Evolutionary conservation across 53 echinoderm and acorn worm species (phyloP).

Genomic region (Crossaster papposus): DNA sequence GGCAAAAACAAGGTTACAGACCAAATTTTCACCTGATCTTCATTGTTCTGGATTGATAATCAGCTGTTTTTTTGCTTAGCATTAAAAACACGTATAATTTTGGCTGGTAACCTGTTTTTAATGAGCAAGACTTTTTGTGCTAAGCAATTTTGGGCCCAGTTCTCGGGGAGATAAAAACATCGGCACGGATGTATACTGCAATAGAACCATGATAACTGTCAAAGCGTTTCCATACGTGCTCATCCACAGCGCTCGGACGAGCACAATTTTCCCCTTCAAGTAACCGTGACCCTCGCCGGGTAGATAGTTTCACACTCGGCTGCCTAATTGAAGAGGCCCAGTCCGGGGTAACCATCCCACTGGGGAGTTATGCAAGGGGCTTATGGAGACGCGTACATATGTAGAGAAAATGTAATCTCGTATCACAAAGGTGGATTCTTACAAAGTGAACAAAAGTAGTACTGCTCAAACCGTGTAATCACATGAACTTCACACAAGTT

Average conservation of each 20-base stretch:
- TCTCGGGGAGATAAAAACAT: background rate
- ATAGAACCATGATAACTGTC: constrained; percentile 9
- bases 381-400: background rate
- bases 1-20: too few relatives aligned
- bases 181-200: background rate
- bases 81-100: too few relatives aligned
- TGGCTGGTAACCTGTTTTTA: too few relatives aligned
- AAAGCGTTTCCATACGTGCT: constrained; percentile 34
- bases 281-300: constrained; percentile 43
- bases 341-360: background rate
- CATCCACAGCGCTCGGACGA: constrained; percentile 9
- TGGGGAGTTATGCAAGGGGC: background rate
- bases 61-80: too few relatives aligned
- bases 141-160: too few relatives aligned
- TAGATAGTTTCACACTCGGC: constrained; percentile 47
- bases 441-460: background rate
- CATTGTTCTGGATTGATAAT: too few relatives aligned
- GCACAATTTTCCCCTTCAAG: constrained; percentile 58
- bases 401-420: background rate
- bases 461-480: background rate
- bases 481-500: background rate
- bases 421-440: background rate
- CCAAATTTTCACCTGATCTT: too few relatives aligned
- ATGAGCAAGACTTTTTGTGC: too few relatives aligned
- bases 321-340: constrained; percentile 44